Evolutionary conservation across 2,888 invertebrate species (phyloP).

Genomic region (Cryptophagus acutangulus): DNA sequence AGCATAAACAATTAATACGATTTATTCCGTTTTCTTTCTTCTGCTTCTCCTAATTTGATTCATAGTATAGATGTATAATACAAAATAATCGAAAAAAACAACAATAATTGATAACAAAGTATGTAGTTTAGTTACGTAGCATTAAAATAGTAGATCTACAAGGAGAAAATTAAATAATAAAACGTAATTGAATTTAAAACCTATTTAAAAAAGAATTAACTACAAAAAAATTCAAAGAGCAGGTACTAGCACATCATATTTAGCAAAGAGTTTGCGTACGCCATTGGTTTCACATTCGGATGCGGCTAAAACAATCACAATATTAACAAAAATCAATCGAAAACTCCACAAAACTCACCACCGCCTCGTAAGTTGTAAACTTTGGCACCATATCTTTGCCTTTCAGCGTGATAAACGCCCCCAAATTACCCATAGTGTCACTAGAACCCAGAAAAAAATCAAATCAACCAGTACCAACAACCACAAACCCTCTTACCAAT

Average conservation of each 20-base stretch:
- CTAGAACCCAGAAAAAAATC: too few relatives aligned
- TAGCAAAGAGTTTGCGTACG: slow-evolving; percentile 84
- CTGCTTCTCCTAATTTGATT: too few relatives aligned
- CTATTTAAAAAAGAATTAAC: slow-evolving; percentile 14
- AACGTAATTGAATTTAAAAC: neutral
- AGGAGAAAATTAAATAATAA: slow-evolving; percentile 1
- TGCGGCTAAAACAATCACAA: slow-evolving; percentile 70
- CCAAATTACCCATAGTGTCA: slow-evolving; percentile 98
- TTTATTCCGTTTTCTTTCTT: too few relatives aligned
- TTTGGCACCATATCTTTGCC: slow-evolving; percentile 88
- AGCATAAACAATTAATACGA: too few relatives aligned
- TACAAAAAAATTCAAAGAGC: too few relatives aligned
- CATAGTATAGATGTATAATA: too few relatives aligned
- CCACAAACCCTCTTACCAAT: slow-evolving; percentile 85
- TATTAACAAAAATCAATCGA: slow-evolving; percentile 6
- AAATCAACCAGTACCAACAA: slow-evolving; percentile 14
- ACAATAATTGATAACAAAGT: too few relatives aligned
- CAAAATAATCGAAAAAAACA: too few relatives aligned
- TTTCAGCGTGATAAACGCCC: slow-evolving; percentile 92
- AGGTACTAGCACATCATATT: slow-evolving; percentile 67
- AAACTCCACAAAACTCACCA: slow-evolving; percentile 61
- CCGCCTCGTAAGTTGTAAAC: slow-evolving; percentile 89
- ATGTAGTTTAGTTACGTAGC: too few relatives aligned
- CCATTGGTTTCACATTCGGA: slow-evolving; percentile 96
- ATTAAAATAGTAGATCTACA: too few relatives aligned